Evolutionary conservation across 1,140 invertebrate species (phyloP).

Genomic region (Conopomorpha cramerella): DNA sequence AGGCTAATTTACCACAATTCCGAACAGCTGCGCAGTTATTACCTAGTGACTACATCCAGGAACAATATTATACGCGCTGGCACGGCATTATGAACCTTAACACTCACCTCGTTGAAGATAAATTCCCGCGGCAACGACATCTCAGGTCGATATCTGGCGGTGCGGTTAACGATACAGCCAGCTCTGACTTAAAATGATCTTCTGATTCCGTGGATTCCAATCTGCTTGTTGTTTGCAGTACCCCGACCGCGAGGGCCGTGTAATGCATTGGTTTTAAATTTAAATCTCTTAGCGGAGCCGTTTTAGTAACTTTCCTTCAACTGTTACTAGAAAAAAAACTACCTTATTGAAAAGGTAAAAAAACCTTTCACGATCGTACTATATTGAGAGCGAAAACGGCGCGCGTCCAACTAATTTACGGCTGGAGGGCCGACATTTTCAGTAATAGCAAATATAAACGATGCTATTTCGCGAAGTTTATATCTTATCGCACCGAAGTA

Average conservation of each 20-base stretch:
- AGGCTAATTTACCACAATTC: too few relatives aligned
- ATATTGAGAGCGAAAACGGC: too few relatives aligned
- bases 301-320: neutral
- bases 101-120: slow-evolving; percentile 37
- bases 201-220: slow-evolving; percentile 42
- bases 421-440: too few relatives aligned
- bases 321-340: neutral
- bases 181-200: slow-evolving; percentile 24
- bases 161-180: slow-evolving; percentile 18
- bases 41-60: too few relatives aligned
- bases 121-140: slow-evolving; percentile 45
- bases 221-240: neutral
- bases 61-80: too few relatives aligned
- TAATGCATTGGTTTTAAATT: slow-evolving; percentile 2
- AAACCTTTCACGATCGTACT: too few relatives aligned
- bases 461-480: too few relatives aligned
- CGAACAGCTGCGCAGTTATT: too few relatives aligned
- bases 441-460: too few relatives aligned
- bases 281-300: neutral
- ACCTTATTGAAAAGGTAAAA: neutral
- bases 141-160: slow-evolving; percentile 26
- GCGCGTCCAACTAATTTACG: too few relatives aligned
- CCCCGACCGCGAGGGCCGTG: neutral
- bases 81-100: too few relatives aligned
- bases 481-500: too few relatives aligned